A percentile compares a stretch with the other conserved stretches of the same genome.
phyloP scores from a whole-genome alignment of 2,113 vertebrate genomes.

The Cephalopterus ornatus region DNA sequence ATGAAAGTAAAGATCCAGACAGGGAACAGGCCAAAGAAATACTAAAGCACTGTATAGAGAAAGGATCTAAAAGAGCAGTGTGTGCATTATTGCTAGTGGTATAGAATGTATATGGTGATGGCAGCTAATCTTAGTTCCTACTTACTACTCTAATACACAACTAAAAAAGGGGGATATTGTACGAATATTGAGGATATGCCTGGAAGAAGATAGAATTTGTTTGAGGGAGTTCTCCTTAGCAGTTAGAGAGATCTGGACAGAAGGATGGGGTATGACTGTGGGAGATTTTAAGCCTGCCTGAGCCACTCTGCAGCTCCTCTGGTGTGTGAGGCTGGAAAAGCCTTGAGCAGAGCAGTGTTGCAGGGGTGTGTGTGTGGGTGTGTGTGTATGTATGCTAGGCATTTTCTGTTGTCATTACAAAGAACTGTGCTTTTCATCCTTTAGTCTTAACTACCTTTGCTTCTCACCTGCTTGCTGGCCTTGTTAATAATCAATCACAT shows the following conservation, averaged over 20 bases:
- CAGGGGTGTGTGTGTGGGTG: fast-evolving
- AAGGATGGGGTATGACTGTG: background rate
- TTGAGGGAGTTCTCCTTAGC: background rate
- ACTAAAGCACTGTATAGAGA: background rate
- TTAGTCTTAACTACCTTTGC: background rate
- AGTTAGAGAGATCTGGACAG: background rate
- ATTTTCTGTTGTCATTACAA: background rate
- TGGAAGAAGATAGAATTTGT: background rate
- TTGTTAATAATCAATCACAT: slow-evolving; percentile 38
- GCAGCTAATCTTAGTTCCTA: background rate
- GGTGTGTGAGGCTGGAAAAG: background rate
- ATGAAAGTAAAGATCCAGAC: background rate
- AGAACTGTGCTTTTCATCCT: background rate
- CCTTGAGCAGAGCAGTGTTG: background rate
- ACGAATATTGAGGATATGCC: background rate
- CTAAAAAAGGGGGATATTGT: fast-evolving
- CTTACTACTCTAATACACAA: background rate
- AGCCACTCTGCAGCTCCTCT: background rate
- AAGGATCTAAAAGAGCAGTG: background rate
- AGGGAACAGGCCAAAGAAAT: background rate
- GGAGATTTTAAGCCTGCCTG: background rate
- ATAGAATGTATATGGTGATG: background rate
- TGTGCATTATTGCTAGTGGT: background rate
- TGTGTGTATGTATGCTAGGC: too few species aligned
- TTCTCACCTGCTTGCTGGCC: background rate